Conservation (phyloP, 2,797 vertebrate genomes). For the Micromesistius poutassou region DNA sequence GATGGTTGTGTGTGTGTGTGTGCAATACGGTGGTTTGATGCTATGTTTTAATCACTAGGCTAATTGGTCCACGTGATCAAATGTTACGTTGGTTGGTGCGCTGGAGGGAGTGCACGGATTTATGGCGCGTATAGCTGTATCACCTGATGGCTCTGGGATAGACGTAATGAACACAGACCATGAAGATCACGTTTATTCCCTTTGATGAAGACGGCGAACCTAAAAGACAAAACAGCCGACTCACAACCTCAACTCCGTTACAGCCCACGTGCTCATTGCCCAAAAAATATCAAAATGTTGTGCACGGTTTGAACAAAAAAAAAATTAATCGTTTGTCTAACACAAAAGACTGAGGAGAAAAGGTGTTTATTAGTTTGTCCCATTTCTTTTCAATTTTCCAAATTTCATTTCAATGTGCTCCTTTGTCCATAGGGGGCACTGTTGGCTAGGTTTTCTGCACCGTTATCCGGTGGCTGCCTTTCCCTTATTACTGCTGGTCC, state of each 20-base stretch:
- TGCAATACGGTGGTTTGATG: not conserved
- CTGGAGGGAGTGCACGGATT: not conserved
- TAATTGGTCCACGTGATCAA: not conserved
- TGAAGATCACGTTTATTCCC: conserved; percentile 56
- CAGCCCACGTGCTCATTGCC: not conserved
- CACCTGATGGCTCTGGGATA: not conserved
- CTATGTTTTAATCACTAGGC: not conserved
- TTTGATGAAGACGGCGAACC: conserved; percentile 51
- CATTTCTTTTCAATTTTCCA: too few relatives aligned
- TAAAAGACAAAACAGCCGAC: conserved; percentile 10
- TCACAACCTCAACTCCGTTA: conserved; percentile 47
- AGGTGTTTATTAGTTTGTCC: not conserved
- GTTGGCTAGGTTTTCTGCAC: conserved; percentile 47
- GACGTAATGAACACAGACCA: conserved; percentile 54
- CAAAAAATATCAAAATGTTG: not conserved
- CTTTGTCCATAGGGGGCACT: conserved; percentile 66
- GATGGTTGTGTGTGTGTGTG: not conserved
- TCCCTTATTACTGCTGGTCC: not conserved
- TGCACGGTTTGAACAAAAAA: too few relatives aligned
- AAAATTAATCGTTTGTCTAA: too few relatives aligned
- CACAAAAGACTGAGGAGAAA: not conserved
- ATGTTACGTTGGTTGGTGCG: not conserved
- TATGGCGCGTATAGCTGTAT: not conserved
- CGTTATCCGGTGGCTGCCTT: not conserved
- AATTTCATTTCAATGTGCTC: conserved; percentile 13